Percentiles rank a stretch among this genome's conserved stretches.
Evolutionary conservation across 2,888 invertebrate species (phyloP).

Genomic region (Sericinus montela): DNA sequence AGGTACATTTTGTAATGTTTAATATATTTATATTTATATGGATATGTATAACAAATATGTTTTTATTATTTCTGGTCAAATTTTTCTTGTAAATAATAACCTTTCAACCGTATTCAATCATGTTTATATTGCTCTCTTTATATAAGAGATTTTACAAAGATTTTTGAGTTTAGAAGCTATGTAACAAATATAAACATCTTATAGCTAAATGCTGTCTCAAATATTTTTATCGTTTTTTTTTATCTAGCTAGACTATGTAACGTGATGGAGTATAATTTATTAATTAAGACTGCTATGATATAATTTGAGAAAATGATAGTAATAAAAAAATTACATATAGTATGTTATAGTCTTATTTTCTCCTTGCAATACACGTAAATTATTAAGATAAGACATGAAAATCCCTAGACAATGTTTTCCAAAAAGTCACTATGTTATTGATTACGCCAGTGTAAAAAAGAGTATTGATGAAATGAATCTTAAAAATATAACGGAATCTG

Average conservation of each 20-base stretch:
- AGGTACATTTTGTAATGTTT: no score
- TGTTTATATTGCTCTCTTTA: background rate
- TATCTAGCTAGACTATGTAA: conserved; percentile 23
- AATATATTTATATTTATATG: no score
- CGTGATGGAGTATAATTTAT: conserved; percentile 40
- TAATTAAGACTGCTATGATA: conserved; percentile 53
- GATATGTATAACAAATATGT: no score
- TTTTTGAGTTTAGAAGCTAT: background rate
- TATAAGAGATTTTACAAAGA: background rate
- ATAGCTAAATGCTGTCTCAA: background rate
- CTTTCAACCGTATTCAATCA: no score
- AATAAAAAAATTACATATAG: conserved; percentile 32
- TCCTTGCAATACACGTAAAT: no score
- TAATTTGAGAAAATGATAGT: conserved; percentile 27
- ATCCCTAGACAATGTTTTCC: no score
- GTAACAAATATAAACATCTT: background rate
- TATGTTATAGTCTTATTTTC: conserved; percentile 19
- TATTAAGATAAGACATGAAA: no score
- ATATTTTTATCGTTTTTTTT: background rate
- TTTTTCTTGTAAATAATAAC: background rate
- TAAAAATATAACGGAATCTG: no score
- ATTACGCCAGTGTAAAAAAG: no score
- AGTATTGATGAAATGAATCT: no score
- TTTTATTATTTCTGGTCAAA: background rate
- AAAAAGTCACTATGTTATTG: no score